Evolutionary conservation across 2,797 vertebrate genomes (phyloP).

Genomic region (Poeciliopsis gracilis): DNA sequence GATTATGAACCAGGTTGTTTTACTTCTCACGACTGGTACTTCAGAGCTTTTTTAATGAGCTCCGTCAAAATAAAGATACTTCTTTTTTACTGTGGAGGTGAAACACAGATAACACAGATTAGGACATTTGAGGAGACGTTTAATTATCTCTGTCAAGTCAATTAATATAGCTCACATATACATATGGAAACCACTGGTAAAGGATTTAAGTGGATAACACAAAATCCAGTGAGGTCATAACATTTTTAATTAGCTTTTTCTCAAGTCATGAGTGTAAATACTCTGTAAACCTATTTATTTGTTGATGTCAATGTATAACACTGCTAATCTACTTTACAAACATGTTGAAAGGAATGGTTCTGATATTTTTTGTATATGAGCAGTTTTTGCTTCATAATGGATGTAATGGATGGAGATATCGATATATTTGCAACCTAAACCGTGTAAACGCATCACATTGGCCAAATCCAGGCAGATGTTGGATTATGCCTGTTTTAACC

Average conservation of each 20-base stretch:
- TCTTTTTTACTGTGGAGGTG: slow-evolving; percentile 39
- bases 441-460: not conserved
- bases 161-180: slow-evolving; percentile 34
- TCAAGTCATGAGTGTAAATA: slow-evolving; percentile 2
- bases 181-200: slow-evolving; percentile 15
- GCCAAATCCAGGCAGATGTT: not conserved
- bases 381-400: not conserved
- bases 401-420: not conserved
- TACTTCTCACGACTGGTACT: slow-evolving; percentile 7
- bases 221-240: slow-evolving; percentile 16
- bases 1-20: slow-evolving; percentile 31
- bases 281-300: slow-evolving; percentile 9
- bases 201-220: slow-evolving; percentile 24
- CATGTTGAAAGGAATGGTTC: not conserved
- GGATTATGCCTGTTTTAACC: not conserved
- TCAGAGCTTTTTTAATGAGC: slow-evolving; percentile 32
- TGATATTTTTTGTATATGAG: not conserved
- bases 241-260: slow-evolving; percentile 23
- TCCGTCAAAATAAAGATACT: slow-evolving; percentile 44
- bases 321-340: slow-evolving; percentile 8
- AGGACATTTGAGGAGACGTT: slow-evolving; percentile 47
- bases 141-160: slow-evolving; percentile 50
- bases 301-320: slow-evolving; percentile 4
- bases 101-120: slow-evolving; percentile 48
- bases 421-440: not conserved